These are phyloP conservation scores for Genyomyrus donnyi DNA, from an alignment of 2,113 vertebrate genomes.

Conservation along the genomic window DNA sequence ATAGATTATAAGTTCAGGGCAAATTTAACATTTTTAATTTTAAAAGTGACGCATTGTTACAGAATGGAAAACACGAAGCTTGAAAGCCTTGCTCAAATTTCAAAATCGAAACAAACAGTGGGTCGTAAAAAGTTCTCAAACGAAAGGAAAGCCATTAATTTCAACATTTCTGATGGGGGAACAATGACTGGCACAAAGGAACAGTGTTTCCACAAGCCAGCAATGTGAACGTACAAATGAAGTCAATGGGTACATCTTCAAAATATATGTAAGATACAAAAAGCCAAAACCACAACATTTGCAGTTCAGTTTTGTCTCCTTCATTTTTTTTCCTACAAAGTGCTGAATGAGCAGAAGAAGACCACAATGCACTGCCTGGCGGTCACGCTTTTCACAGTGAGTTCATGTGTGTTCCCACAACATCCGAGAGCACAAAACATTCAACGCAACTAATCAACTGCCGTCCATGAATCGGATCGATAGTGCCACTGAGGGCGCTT, in stretches of 20 bases:
- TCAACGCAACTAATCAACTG: slow-evolving; percentile 59
- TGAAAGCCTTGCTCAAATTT: not conserved
- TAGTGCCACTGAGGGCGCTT: slow-evolving; percentile 63
- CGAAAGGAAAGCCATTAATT: not conserved
- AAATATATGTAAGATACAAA: not conserved
- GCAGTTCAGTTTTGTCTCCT: not conserved
- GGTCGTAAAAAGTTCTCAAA: not conserved
- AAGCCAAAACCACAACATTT: not conserved
- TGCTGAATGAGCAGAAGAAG: not conserved
- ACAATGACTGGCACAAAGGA: not conserved
- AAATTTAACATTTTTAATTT: not conserved
- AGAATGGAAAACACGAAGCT: not conserved
- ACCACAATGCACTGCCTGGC: not conserved
- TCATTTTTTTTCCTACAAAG: not conserved
- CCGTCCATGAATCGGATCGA: slow-evolving; percentile 59
- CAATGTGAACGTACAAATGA: not conserved
- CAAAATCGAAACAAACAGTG: not conserved
- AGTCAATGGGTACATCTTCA: not conserved
- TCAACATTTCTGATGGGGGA: not conserved
- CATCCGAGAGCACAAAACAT: slow-evolving; percentile 38
- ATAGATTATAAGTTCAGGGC: not conserved
- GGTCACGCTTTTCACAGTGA: not conserved
- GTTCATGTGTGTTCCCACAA: not conserved
- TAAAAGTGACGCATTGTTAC: not conserved
- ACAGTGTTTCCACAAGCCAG: not conserved